Evolutionary conservation across 2,113 vertebrate species (phyloP).

Genomic region (Pachycephala philippinensis): DNA sequence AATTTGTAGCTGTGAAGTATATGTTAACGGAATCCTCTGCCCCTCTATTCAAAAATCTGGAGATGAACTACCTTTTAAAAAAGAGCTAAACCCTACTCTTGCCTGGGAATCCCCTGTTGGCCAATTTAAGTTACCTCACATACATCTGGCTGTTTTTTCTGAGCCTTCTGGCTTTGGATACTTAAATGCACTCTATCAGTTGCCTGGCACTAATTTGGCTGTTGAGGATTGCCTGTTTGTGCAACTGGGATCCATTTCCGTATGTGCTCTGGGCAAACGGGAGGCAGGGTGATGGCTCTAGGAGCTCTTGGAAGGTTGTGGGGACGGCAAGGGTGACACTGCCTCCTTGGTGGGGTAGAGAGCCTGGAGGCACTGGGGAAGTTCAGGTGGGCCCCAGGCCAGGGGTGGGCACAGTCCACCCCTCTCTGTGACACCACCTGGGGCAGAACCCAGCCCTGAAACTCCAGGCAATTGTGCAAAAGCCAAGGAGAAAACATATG

Average conservation of each 20-base stretch:
- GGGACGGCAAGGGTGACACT: neutral
- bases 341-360: neutral
- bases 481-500: slow-evolving; percentile 19
- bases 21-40: neutral
- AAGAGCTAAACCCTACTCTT: neutral
- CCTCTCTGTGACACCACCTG: neutral
- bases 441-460: neutral
- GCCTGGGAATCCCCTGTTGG: neutral
- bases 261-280: neutral
- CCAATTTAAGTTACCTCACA: neutral
- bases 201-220: neutral
- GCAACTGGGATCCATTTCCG: neutral
- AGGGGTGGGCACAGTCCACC: neutral
- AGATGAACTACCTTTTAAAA: neutral
- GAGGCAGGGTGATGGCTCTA: neutral
- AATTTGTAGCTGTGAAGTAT: neutral
- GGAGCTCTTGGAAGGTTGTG: neutral
- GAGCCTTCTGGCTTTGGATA: neutral
- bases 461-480: neutral
- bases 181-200: neutral
- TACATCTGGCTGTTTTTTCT: neutral
- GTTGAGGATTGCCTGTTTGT: neutral
- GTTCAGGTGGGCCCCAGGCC: neutral
- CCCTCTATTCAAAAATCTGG: neutral
- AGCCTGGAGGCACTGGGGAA: neutral